Percentiles rank a stretch among this genome's conserved stretches.
These are phyloP conservation scores for Spilosoma lubricipeda DNA, from an alignment of 2,888 invertebrate genomes.

Conservation along the genomic window DNA sequence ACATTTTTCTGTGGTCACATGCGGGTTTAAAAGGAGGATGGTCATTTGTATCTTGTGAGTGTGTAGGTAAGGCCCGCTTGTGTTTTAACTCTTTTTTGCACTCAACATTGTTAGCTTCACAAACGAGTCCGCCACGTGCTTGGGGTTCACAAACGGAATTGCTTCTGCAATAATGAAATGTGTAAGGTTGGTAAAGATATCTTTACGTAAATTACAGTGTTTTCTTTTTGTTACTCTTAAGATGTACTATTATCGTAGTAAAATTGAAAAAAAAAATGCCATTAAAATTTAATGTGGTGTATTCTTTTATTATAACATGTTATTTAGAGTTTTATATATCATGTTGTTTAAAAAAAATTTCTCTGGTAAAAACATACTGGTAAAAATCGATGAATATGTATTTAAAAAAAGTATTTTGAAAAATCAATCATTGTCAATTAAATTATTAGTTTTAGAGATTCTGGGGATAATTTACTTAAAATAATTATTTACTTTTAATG, in stretches of 20 bases:
- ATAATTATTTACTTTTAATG: too few relatives aligned
- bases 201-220: background rate
- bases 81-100: slow-evolving; percentile 80
- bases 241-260: background rate
- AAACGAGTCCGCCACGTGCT: slow-evolving; percentile 79
- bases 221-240: background rate
- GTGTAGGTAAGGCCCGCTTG: slow-evolving; percentile 55
- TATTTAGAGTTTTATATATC: too few relatives aligned
- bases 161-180: slow-evolving; percentile 56
- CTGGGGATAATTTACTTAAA: too few relatives aligned
- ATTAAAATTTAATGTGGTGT: too few relatives aligned
- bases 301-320: too few relatives aligned
- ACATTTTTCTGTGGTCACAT: slow-evolving; percentile 38
- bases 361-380: too few relatives aligned
- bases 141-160: slow-evolving; percentile 73
- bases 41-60: slow-evolving; percentile 48
- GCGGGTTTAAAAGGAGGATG: slow-evolving; percentile 44
- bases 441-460: too few relatives aligned
- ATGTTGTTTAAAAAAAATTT: too few relatives aligned
- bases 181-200: slow-evolving; percentile 44
- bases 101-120: slow-evolving; percentile 82
- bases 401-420: too few relatives aligned
- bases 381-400: too few relatives aligned
- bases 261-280: background rate
- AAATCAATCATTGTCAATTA: too few relatives aligned